A percentile compares a stretch with the other conserved stretches of the same genome.
Conservation (phyloP, 2,888 invertebrate genomes). For the Cylloceria caligata region DNA sequence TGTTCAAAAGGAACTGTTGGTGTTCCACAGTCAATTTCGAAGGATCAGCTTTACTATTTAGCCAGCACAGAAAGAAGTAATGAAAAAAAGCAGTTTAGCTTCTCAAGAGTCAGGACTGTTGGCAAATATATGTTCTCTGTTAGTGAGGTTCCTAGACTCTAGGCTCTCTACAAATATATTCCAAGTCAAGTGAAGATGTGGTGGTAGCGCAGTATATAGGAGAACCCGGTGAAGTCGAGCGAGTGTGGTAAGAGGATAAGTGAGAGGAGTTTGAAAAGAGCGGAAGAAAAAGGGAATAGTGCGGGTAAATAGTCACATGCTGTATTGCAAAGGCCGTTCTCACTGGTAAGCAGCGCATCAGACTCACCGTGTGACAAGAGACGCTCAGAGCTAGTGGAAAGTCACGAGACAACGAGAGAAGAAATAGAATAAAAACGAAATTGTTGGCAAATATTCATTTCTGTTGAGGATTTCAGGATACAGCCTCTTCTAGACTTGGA, state of each 20-base stretch:
- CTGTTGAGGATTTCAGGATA: background rate
- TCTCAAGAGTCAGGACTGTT: conserved; percentile 32
- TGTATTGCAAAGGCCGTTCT: conserved; percentile 44
- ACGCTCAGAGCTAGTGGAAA: conserved; percentile 40
- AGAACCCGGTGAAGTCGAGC: conserved; percentile 14
- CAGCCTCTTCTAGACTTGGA: conserved; percentile 10
- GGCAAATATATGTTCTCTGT: conserved; percentile 49
- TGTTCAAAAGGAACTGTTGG: background rate
- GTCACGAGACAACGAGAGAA: conserved; percentile 34
- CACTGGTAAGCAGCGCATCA: background rate
- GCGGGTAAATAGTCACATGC: conserved; percentile 59
- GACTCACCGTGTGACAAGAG: conserved; percentile 12
- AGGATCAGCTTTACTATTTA: conserved; percentile 5
- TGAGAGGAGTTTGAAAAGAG: conserved; percentile 40
- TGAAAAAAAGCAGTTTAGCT: conserved; percentile 24
- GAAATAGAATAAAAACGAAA: conserved; percentile 28
- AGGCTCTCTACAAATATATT: conserved; percentile 53
- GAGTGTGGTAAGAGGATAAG: conserved; percentile 39
- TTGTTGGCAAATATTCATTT: conserved; percentile 46
- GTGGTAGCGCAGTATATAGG: conserved; percentile 16
- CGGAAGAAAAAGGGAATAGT: conserved; percentile 41
- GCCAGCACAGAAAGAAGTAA: conserved; percentile 5
- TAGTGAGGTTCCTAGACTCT: conserved; percentile 47
- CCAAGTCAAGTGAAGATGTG: conserved; percentile 19
- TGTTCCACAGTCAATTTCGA: background rate